Evolutionary conservation across 2,113 vertebrate species (phyloP).

Genomic region (Puntigrus tetrazona): DNA sequence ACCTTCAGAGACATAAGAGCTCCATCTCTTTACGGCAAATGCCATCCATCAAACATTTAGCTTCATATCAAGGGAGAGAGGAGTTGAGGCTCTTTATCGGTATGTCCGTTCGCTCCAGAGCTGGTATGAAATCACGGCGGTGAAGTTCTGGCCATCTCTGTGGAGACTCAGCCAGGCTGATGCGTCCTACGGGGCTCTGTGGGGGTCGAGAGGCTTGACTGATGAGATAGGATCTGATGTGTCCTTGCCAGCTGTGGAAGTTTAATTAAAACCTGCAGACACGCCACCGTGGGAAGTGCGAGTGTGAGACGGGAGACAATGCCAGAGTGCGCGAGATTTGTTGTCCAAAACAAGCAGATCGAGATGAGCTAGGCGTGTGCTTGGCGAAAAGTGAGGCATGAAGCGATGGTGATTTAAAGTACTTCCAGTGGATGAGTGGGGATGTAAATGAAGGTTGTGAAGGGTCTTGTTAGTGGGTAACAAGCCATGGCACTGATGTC

Average conservation of each 20-base stretch:
- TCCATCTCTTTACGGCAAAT: constrained; percentile 72
- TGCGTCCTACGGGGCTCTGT: constrained; percentile 21
- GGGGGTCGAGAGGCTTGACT: constrained; percentile 35
- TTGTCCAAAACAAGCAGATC: constrained; percentile 47
- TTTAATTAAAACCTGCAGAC: constrained; percentile 58
- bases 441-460: constrained; percentile 55
- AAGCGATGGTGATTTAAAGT: constrained; percentile 52
- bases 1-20: constrained; percentile 74
- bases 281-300: constrained; percentile 1
- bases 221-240: constrained; percentile 58
- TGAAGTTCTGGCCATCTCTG: constrained; percentile 36
- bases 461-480: constrained; percentile 60
- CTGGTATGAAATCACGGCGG: background rate
- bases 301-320: constrained; percentile 17
- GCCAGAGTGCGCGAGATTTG: background rate
- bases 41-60: constrained; percentile 74
- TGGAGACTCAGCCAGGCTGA: background rate
- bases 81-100: constrained; percentile 47
- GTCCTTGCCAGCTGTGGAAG: constrained; percentile 56
- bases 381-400: constrained; percentile 38
- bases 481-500: constrained; percentile 53
- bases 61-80: constrained; percentile 69
- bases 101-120: constrained; percentile 43
- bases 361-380: constrained; percentile 18
- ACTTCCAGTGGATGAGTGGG: constrained; percentile 50